These are phyloP conservation scores for Chelidonichthys spinosus DNA, from an alignment of 2,797 vertebrate species.

Conservation along the genomic window DNA sequence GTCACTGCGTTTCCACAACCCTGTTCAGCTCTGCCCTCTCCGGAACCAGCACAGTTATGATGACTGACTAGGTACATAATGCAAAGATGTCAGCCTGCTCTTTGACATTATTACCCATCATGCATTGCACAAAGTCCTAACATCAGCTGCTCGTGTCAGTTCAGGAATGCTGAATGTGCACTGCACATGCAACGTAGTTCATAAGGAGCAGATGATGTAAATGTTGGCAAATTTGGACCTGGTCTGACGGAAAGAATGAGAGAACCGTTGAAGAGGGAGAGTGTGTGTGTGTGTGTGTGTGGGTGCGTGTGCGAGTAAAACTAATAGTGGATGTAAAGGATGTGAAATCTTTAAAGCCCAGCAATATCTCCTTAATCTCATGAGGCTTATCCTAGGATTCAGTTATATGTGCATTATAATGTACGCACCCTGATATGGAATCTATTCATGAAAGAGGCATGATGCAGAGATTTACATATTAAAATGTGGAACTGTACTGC, in stretches of 20 bases:
- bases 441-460: neutral
- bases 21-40: no score
- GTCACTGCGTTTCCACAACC: no score
- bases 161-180: conserved; percentile 46
- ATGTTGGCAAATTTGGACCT: conserved; percentile 36
- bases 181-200: conserved; percentile 7
- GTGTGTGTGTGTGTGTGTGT: neutral
- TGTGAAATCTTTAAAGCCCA: neutral
- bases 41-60: neutral
- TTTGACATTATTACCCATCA: conserved; percentile 24
- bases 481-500: neutral
- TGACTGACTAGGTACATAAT: conserved; percentile 9
- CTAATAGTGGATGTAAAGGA: neutral
- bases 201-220: conserved; percentile 21
- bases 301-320: neutral
- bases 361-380: neutral
- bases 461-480: neutral
- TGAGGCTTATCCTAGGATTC: neutral
- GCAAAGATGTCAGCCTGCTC: conserved; percentile 24
- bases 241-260: neutral
- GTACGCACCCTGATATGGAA: neutral
- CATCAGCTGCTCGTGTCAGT: conserved; percentile 40
- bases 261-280: neutral
- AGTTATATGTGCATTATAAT: neutral
- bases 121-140: conserved; percentile 25